A percentile compares a stretch with the other conserved stretches of the same genome.
These are phyloP conservation scores for Cydia fagiglandana DNA, from an alignment of 1,140 invertebrate genomes.

Conservation along the genomic window DNA sequence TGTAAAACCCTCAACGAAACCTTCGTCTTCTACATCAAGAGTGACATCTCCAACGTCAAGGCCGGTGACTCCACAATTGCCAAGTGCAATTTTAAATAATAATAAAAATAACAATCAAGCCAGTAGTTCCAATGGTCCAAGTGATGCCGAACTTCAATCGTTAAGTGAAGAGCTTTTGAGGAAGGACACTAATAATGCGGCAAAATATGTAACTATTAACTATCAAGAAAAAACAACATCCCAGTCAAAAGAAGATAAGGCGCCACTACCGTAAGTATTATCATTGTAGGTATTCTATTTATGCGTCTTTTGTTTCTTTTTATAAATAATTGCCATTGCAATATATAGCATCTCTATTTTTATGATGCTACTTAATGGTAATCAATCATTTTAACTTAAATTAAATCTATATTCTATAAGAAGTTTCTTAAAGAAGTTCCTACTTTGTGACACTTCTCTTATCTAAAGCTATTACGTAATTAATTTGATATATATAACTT, in stretches of 20 bases:
- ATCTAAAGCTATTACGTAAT: slow-evolving; percentile 6
- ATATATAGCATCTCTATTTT: too few relatives aligned
- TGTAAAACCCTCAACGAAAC: slow-evolving; percentile 32
- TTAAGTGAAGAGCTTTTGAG: slow-evolving; percentile 86
- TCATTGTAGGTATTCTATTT: not conserved
- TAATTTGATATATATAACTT: slow-evolving; percentile 22
- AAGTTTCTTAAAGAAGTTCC: too few relatives aligned
- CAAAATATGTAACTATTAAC: slow-evolving; percentile 84
- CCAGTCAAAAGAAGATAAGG: slow-evolving; percentile 83
- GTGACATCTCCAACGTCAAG: slow-evolving; percentile 45
- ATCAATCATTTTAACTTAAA: not conserved
- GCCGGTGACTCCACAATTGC: slow-evolving; percentile 62
- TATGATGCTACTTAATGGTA: too few relatives aligned
- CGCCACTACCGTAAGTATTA: slow-evolving; percentile 84
- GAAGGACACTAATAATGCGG: slow-evolving; percentile 86
- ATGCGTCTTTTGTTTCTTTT: not conserved
- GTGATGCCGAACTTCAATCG: slow-evolving; percentile 82
- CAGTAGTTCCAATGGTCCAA: slow-evolving; percentile 43
- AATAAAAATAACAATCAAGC: slow-evolving; percentile 52
- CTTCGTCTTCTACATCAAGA: slow-evolving; percentile 41
- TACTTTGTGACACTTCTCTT: not conserved
- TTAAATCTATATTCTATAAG: too few relatives aligned
- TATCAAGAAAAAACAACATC: slow-evolving; percentile 86
- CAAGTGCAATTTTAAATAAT: slow-evolving; percentile 65
- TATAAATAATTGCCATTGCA: not conserved